These are phyloP conservation scores for Tenualosa ilisha DNA, from an alignment of 2,797 vertebrate genomes.

Conservation along the genomic window DNA sequence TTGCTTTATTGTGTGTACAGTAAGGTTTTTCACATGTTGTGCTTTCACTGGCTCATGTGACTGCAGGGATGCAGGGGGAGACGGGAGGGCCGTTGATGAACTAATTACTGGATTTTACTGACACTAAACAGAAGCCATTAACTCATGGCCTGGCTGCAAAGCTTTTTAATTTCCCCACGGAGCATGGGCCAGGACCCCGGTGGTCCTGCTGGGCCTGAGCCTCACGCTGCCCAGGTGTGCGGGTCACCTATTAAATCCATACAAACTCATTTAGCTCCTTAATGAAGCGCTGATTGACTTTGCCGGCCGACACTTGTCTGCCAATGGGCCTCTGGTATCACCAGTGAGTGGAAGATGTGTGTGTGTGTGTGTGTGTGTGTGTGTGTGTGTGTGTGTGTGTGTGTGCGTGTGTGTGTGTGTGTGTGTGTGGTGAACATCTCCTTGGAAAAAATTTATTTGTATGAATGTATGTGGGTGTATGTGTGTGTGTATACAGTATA, in stretches of 20 bases:
- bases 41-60: neutral
- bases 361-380: conserved; percentile 6
- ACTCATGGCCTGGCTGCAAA: conserved; percentile 48
- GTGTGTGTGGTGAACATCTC: neutral
- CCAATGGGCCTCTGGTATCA: neutral
- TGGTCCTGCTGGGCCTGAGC: conserved; percentile 32
- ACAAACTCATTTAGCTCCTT: conserved; percentile 49
- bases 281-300: conserved; percentile 51
- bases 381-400: neutral
- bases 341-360: neutral
- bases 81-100: conserved; percentile 45
- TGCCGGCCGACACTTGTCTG: conserved; percentile 26
- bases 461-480: neutral
- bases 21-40: neutral
- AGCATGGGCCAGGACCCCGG: conserved; percentile 32
- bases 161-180: conserved; percentile 53
- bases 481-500: neutral
- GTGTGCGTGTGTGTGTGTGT: neutral
- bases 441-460: neutral
- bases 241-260: conserved; percentile 49
- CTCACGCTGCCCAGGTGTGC: conserved; percentile 41
- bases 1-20: neutral
- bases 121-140: conserved; percentile 57
- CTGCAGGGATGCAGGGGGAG: neutral
- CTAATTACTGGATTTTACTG: conserved; percentile 52